Percentiles rank a stretch among this genome's conserved stretches.
phyloP scores from a whole-genome alignment of 2,888 invertebrate species.

The Aporophyla nigra region DNA sequence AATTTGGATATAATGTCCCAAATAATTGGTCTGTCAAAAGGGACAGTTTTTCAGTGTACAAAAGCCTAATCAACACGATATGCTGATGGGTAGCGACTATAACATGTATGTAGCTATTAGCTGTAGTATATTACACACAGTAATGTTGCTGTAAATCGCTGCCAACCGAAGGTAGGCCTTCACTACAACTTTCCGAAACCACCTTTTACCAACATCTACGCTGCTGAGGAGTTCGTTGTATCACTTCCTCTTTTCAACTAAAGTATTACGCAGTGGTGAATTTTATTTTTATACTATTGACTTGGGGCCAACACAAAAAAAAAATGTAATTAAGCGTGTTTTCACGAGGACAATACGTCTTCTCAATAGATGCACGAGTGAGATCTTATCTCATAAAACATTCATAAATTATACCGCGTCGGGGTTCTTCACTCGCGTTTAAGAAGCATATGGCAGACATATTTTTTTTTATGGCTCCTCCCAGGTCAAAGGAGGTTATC shows the following conservation, averaged over 20 bases:
- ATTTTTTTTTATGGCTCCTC: too few relatives aligned
- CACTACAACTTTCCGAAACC: not conserved
- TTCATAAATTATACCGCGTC: not conserved
- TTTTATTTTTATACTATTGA: too few relatives aligned
- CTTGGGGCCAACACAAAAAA: not conserved
- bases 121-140: too few relatives aligned
- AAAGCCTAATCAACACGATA: not conserved
- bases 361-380: not conserved
- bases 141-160: not conserved
- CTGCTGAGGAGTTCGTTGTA: too few relatives aligned
- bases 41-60: not conserved
- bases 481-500: too few relatives aligned
- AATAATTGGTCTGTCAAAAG: not conserved
- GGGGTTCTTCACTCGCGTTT: not conserved
- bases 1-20: not conserved
- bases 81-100: not conserved
- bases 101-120: not conserved
- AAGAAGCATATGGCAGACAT: too few relatives aligned
- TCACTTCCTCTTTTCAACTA: too few relatives aligned
- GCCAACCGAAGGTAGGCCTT: not conserved
- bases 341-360: not conserved
- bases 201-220: not conserved
- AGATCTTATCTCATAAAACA: slow-evolving; percentile 7
- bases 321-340: not conserved
- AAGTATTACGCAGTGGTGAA: too few relatives aligned